Evolutionary conservation across 2,797 vertebrate genomes (phyloP), one percentile per base, ranked within the genome.

Genomic region (Sus cebifrons): DNA sequence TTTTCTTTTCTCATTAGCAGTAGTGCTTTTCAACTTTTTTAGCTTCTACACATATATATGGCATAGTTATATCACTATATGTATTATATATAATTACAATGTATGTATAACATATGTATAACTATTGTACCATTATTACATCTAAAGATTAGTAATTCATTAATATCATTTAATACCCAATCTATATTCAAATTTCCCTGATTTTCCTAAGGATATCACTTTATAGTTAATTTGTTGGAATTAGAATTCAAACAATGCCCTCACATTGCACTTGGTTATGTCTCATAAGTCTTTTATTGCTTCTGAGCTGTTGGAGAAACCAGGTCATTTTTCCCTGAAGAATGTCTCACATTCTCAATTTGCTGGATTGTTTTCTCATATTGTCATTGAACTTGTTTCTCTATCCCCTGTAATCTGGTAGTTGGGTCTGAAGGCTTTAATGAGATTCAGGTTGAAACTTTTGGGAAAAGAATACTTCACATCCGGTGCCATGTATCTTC

Each of bases 191-290:
- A 62, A 92, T 88, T 95, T 94, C 70, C 18, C 36, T 92, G 36
- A 83, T 89, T 94, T 91, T 87, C 56, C 92, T 27, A 67, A 96
- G 81, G 62, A 86, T 88, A 14, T 79, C 23, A 70, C 73, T 92
- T 92, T 79, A 56, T 58, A 86, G 18, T 86, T 86, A 21, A 27
- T 25, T 86, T 84, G 18, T 74, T 93, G 62, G 16, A 79, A 89
- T 89, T 60, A 79, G 40, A 86, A 84, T 87, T 40, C 32, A 91
- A 89, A 71, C 25, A 82, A 91, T 20, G 44, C 40, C 8, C 64
- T 86, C 32, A 81, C 56, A 44, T 83, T 52, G 8, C 58, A 62
- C 29, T 83, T 92, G 27, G 23, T 60, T 77, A 49, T 86, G 44
- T 79, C 52, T 94, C 23, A 6, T 70, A 67, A n/a, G 40, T 70